phyloP scores from a whole-genome alignment of 2,888 invertebrate species.

The Seira sanloemensis region DNA sequence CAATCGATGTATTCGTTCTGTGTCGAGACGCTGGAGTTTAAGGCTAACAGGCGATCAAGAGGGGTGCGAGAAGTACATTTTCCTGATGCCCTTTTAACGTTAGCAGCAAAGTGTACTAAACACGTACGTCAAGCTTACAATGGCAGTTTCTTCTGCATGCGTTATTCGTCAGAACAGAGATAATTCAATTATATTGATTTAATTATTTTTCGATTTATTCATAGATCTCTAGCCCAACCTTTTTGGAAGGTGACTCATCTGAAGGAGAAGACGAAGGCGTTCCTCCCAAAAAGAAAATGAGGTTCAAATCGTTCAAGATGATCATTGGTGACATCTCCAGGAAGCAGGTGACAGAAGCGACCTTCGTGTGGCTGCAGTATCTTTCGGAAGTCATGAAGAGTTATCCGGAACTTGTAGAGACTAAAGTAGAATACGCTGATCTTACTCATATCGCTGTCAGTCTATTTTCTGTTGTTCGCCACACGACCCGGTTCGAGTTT shows the following conservation, averaged over 20 bases:
- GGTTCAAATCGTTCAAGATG: conserved; percentile 60
- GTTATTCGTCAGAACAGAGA: background rate
- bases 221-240: conserved; percentile 29
- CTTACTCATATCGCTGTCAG: conserved; percentile 52
- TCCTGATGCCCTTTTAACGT: conserved; percentile 48
- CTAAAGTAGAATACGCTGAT: conserved; percentile 25
- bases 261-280: conserved; percentile 49
- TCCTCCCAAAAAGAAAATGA: conserved; percentile 63
- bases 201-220: background rate
- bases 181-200: background rate
- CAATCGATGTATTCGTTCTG: conserved; percentile 62
- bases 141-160: no score
- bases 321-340: conserved; percentile 60
- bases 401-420: conserved; percentile 63
- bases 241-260: conserved; percentile 35
- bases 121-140: conserved; percentile 62
- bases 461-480: conserved; percentile 39
- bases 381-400: conserved; percentile 60
- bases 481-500: conserved; percentile 53
- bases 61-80: conserved; percentile 26
- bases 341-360: conserved; percentile 40
- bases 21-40: conserved; percentile 63
- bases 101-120: conserved; percentile 68
- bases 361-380: conserved; percentile 67
- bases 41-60: conserved; percentile 35